Evolutionary conservation across 37 sponge, comb jelly and placozoan species (phyloP).

Genomic region (Mnemiopsis leidyi): DNA sequence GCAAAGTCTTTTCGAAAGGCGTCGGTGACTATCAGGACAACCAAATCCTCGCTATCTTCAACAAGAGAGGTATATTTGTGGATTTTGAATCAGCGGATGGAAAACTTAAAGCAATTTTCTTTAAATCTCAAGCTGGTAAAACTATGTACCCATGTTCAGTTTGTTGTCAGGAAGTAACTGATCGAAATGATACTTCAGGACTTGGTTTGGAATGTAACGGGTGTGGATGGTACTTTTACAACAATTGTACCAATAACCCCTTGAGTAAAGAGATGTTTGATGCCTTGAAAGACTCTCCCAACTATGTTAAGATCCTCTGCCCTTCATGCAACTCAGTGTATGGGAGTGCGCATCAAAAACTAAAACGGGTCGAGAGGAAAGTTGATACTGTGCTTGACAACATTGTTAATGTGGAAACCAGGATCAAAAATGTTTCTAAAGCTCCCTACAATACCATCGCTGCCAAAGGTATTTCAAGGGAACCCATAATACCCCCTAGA

Average conservation of each 20-base stretch:
- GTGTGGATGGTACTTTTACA: neutral
- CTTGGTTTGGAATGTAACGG: neutral
- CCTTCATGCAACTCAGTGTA: too few species aligned
- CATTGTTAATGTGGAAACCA: too few species aligned
- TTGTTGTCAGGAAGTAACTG: neutral
- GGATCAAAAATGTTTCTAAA: too few species aligned
- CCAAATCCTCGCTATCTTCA: neutral
- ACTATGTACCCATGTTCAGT: neutral
- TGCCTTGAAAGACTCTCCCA: neutral
- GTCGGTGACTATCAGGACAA: neutral
- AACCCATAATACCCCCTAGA: too few species aligned
- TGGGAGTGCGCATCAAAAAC: too few species aligned
- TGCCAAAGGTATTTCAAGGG: too few species aligned
- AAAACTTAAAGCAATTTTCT: neutral
- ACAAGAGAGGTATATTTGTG: neutral
- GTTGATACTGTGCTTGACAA: too few species aligned
- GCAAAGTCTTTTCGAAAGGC: neutral
- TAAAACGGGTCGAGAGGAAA: too few species aligned
- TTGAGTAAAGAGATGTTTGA: neutral
- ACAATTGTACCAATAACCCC: neutral
- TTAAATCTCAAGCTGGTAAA: neutral
- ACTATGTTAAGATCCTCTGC: neutral
- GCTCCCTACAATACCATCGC: too few species aligned
- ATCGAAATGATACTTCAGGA: neutral
- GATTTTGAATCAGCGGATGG: slow-evolving; percentile 13